Base-by-base conservation (phyloP, 2,797 vertebrate genomes). In the Coranthus polyacanthus region DNA sequence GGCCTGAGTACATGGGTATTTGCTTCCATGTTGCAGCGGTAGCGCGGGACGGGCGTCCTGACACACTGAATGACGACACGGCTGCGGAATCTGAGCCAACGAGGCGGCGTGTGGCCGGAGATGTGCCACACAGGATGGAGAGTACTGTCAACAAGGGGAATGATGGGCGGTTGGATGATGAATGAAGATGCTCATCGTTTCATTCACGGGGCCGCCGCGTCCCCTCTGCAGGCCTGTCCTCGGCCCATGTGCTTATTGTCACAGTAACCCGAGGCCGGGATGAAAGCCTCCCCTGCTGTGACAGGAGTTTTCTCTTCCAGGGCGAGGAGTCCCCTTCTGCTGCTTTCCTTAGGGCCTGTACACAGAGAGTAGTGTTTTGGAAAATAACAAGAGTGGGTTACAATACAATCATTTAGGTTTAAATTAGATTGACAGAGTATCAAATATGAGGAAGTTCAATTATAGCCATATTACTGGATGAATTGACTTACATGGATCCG, bases 391-490 rank as follows among this genome's bases (percentile, higher is more conserved):
- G 78, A 66, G 51, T 58, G 42, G 36, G 79, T 88, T 89, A 89
- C 88, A 88, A 79, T 58, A 44, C 81, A 88, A 86, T 85, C 68
- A 89, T 90, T 92, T 63, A 70, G 73, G 37, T 67, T 80, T 68
- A 86, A 87, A 90, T 88, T 86, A 78, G 83, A 92, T 88, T 86
- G 88, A 89, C 83, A 84, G 83, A 50, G 70, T 81, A 86, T 87
- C 76, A 89, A 86, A 88, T 88, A 72, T 22, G 67, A 81, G 79
- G 86, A 87, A 92, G 89, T 87, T 85, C 80, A 74, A 90, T 92
- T 87, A 89, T 68, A 82, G 66, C 56, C 29, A 51, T 38, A 78
- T 85, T 87, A 86, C 71, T 15, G 60, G 75, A 76, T 81, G 72
- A 85, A 69, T 61, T 84, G 78, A 79, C 74, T 81, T 82, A 87